These are phyloP conservation scores for Camponotus fellah DNA, from an alignment of 2,888 invertebrate species.

Conservation along the genomic window DNA sequence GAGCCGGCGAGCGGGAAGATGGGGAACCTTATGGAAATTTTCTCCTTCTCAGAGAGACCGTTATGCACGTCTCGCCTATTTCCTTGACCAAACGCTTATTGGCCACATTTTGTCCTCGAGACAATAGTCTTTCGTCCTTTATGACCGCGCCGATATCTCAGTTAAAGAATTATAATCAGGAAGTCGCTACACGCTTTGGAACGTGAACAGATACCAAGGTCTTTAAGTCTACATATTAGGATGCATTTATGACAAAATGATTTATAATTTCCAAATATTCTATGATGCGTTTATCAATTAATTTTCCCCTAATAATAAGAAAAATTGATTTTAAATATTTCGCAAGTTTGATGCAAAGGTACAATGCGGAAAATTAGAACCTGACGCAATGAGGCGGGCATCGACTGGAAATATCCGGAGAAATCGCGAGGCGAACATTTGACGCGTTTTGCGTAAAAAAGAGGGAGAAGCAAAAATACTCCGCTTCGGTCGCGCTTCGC, in stretches of 20 bases:
- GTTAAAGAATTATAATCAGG: conserved; percentile 63
- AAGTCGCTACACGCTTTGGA: conserved; percentile 51
- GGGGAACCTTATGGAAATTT: conserved; percentile 81
- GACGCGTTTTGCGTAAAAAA: not conserved
- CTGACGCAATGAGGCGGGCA: not conserved
- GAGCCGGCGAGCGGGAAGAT: conserved; percentile 68
- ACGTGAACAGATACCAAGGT: conserved; percentile 16
- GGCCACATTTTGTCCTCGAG: conserved; percentile 70
- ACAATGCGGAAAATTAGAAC: not conserved
- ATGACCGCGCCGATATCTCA: conserved; percentile 63
- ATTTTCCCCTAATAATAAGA: not conserved
- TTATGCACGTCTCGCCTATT: conserved; percentile 74
- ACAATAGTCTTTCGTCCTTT: conserved; percentile 70
- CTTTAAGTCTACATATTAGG: not conserved
- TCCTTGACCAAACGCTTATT: conserved; percentile 67
- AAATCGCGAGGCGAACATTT: not conserved
- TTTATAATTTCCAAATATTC: not conserved
- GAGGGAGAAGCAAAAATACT: not conserved
- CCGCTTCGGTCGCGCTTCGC: conserved; percentile 7
- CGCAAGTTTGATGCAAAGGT: not conserved
- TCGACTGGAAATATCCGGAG: not conserved
- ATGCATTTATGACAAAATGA: not conserved
- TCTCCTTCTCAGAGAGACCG: conserved; percentile 67
- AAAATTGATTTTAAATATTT: not conserved
- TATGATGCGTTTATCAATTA: not conserved